phyloP scores from a whole-genome alignment of 2,113 vertebrate species.

The Cinclus cinclus region DNA sequence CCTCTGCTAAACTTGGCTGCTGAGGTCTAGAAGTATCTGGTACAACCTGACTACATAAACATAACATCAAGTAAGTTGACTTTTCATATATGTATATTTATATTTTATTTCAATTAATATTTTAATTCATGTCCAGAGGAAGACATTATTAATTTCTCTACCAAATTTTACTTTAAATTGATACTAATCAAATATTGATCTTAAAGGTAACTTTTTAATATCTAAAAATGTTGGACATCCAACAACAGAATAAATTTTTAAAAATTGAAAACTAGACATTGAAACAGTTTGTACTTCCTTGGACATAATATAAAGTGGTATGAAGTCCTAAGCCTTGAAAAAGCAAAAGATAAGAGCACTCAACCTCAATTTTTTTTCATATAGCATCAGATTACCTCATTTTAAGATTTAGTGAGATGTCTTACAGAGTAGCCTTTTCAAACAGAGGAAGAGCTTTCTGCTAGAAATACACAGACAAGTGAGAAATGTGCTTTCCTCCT shows the following conservation, averaged over 20 bases:
- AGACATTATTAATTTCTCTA: background rate
- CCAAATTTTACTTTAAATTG: background rate
- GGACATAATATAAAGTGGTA: background rate
- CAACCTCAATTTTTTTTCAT: background rate
- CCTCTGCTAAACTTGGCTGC: background rate
- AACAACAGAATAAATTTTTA: background rate
- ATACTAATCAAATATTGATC: background rate
- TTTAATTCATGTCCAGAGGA: background rate
- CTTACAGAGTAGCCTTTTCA: background rate
- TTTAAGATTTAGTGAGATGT: background rate
- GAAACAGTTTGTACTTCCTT: background rate
- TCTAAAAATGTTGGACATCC: background rate
- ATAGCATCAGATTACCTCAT: background rate
- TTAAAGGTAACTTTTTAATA: background rate
- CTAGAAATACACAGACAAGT: background rate
- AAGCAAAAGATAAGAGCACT: background rate
- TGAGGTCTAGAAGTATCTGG: background rate
- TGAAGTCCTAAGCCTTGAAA: background rate
- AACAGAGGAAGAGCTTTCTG: background rate
- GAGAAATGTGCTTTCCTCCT: background rate
- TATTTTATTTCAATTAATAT: background rate
- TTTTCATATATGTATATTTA: background rate
- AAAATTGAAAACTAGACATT: background rate
- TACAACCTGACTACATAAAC: background rate
- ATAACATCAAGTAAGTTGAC: background rate